Evolutionary conservation across 2,888 invertebrate genomes (phyloP).

Genomic region (Conistra vaccinii): DNA sequence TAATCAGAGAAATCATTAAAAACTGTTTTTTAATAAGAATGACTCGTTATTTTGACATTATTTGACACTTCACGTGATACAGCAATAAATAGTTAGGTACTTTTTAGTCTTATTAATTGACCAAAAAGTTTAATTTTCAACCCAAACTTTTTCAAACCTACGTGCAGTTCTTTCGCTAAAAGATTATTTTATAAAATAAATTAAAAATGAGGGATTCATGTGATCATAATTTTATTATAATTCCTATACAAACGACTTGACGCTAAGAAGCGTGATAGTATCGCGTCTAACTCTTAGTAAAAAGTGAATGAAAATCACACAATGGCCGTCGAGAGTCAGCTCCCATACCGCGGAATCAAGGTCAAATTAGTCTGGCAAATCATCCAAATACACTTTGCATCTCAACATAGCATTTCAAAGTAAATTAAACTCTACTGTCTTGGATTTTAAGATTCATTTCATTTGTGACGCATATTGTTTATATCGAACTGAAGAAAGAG

Average conservation of each 20-base stretch:
- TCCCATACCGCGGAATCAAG: slow-evolving; percentile 85
- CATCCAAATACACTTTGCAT: slow-evolving; percentile 79
- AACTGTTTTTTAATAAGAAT: slow-evolving; percentile 43
- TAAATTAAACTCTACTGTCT: slow-evolving; percentile 58
- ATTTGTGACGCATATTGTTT: slow-evolving; percentile 37
- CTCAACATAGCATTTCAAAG: slow-evolving; percentile 49
- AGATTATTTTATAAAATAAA: not conserved
- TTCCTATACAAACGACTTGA: slow-evolving; percentile 51
- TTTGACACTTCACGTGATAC: slow-evolving; percentile 12
- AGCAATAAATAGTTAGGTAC: not conserved
- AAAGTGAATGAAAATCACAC: slow-evolving; percentile 86
- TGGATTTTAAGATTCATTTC: slow-evolving; percentile 49
- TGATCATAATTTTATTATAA: slow-evolving; percentile 1
- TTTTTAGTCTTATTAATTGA: slow-evolving; percentile 15
- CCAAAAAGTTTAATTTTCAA: slow-evolving; percentile 1
- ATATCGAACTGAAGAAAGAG: slow-evolving; percentile 79
- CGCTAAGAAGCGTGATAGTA: slow-evolving; percentile 71
- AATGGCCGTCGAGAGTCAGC: slow-evolving; percentile 83
- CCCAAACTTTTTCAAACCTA: not conserved
- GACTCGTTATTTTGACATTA: slow-evolving; percentile 52
- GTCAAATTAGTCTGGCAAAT: slow-evolving; percentile 87
- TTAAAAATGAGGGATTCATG: not conserved
- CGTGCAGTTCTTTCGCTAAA: not conserved
- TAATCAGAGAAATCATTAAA: slow-evolving; percentile 69
- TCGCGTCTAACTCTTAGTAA: slow-evolving; percentile 74